Evolutionary conservation across 2,888 invertebrate genomes (phyloP).

Genomic region (Cryptocephalus primarius): DNA sequence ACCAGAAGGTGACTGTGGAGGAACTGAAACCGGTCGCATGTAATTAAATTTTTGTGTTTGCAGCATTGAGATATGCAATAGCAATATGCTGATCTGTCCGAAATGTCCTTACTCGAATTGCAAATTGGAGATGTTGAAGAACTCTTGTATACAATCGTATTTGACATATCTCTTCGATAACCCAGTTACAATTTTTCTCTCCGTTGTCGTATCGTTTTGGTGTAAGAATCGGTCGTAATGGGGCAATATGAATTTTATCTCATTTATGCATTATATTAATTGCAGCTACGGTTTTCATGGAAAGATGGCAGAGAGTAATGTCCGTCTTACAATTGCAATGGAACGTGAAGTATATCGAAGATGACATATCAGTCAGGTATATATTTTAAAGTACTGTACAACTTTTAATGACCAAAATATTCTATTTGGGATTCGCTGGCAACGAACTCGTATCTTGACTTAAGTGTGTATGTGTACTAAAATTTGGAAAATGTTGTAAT

Average conservation of each 20-base stretch:
- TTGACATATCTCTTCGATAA: conserved; percentile 20
- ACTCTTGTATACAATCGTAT: conserved; percentile 15
- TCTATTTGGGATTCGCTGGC: no score
- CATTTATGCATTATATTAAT: no score
- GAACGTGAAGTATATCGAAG: conserved; percentile 22
- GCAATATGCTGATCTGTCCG: conserved; percentile 19
- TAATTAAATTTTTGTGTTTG: no score
- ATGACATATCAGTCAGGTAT: conserved; percentile 19
- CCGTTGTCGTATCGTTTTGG: conserved; percentile 31
- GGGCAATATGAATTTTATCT: no score
- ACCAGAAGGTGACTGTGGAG: conserved; percentile 3
- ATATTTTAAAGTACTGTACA: no score
- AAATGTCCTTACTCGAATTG: conserved; percentile 17
- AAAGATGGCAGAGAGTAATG: conserved; percentile 29
- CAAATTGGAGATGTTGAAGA: conserved; percentile 14
- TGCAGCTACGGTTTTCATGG: conserved; percentile 27
- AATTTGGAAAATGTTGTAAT: no score
- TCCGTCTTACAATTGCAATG: conserved; percentile 25
- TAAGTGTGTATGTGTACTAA: no score
- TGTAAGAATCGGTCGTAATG: no score
- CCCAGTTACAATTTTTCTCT: conserved; percentile 14
- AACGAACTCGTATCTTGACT: no score
- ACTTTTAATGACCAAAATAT: no score
- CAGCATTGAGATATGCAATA: conserved; percentile 19
- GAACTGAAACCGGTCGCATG: neutral